Conservation (phyloP, 2,113 vertebrate genomes). For the Syrmaticus mikado region DNA sequence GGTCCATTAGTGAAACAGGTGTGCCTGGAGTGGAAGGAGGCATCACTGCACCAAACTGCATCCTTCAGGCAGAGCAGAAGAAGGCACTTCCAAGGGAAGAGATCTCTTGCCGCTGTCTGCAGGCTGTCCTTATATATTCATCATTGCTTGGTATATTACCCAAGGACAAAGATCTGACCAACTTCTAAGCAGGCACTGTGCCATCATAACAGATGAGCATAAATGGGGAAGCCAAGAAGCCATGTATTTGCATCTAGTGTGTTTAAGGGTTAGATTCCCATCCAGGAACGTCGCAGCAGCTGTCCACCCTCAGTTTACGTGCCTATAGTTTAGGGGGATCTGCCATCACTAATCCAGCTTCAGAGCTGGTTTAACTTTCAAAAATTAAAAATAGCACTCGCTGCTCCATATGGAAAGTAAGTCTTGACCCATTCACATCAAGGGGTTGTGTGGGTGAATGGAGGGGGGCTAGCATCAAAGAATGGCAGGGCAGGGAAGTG, state of each 20-base stretch:
- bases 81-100: slow-evolving; percentile 34
- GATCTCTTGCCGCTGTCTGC: background rate
- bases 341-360: slow-evolving; percentile 74
- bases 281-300: slow-evolving; percentile 71
- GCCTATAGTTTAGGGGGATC: slow-evolving; percentile 74
- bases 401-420: slow-evolving; percentile 40
- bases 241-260: slow-evolving; percentile 68
- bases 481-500: background rate
- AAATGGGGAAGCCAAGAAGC: slow-evolving; percentile 71
- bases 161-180: slow-evolving; percentile 72
- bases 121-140: slow-evolving; percentile 30
- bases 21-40: background rate
- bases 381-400: slow-evolving; percentile 73
- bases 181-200: slow-evolving; percentile 65
- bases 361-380: slow-evolving; percentile 75
- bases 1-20: background rate
- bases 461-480: slow-evolving; percentile 1
- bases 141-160: slow-evolving; percentile 21
- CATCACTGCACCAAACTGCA: background rate
- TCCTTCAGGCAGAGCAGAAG: background rate
- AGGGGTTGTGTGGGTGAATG: slow-evolving; percentile 41
- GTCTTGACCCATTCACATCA: slow-evolving; percentile 64
- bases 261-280: slow-evolving; percentile 69
- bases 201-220: slow-evolving; percentile 74
- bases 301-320: slow-evolving; percentile 73